Evolutionary conservation across 2,797 vertebrate genomes (phyloP).

Genomic region (Hippocampus kuda): DNA sequence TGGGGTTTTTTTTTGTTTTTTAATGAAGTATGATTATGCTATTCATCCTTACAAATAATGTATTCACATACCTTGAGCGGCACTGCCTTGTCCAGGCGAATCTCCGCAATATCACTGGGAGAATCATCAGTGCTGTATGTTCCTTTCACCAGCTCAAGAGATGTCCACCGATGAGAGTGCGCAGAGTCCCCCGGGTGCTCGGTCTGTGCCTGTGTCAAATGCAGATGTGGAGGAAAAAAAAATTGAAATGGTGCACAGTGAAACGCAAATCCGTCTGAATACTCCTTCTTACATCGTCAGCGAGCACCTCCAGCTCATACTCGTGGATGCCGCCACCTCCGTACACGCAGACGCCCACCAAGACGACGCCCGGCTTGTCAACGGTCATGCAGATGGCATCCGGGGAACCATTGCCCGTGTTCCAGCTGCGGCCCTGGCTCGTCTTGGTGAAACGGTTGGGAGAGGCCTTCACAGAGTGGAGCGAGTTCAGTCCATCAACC

Average conservation of each 20-base stretch:
- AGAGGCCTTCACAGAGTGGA: conserved; percentile 93
- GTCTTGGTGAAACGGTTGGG: conserved; percentile 97
- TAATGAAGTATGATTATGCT: no score
- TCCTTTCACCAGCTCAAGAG: conserved; percentile 93
- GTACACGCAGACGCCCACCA: conserved; percentile 96
- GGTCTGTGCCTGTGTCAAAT: conserved; percentile 71
- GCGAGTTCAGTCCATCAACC: conserved; percentile 91
- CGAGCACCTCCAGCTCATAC: conserved; percentile 93
- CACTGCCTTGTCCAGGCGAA: conserved; percentile 94
- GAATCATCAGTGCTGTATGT: conserved; percentile 98
- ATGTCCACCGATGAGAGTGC: conserved; percentile 98
- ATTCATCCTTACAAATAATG: neutral
- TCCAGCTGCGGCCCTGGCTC: conserved; percentile 98
- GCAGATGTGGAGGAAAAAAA: neutral
- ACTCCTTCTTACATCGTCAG: conserved; percentile 83
- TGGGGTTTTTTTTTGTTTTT: neutral
- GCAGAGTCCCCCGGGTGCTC: conserved; percentile 93
- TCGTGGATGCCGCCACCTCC: conserved; percentile 98
- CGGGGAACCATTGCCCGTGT: conserved; percentile 96
- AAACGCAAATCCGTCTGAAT: neutral
- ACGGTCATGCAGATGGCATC: conserved; percentile 97
- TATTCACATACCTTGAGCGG: conserved; percentile 82
- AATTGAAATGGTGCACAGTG: neutral
- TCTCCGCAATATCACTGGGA: conserved; percentile 94
- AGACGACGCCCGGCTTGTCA: conserved; percentile 90